These are phyloP conservation scores for Channa maculata DNA, from an alignment of 2,113 vertebrate species.

Conservation along the genomic window DNA sequence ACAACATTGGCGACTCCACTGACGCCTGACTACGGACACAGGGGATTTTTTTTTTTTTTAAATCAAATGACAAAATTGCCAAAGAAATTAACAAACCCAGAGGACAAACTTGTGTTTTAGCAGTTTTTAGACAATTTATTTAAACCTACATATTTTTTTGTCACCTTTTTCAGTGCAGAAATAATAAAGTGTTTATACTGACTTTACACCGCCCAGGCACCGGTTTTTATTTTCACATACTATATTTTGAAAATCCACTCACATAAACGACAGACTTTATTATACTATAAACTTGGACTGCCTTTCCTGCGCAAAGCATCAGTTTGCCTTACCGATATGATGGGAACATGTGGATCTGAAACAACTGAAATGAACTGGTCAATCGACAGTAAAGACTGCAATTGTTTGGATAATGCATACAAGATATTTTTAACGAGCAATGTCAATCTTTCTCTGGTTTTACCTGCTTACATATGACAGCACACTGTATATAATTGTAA, in stretches of 20 bases:
- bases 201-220: conserved; percentile 21
- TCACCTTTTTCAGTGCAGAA: not conserved
- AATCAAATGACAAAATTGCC: conserved; percentile 3
- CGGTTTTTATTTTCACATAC: conserved; percentile 4
- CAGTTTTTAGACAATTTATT: not conserved
- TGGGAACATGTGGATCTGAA: not conserved
- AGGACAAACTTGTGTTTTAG: not conserved
- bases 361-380: not conserved
- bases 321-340: not conserved
- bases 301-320: not conserved
- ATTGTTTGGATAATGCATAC: too few species aligned
- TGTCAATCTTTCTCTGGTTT: not conserved
- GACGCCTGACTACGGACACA: conserved; percentile 8
- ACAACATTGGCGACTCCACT: conserved; percentile 27
- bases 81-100: not conserved
- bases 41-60: not conserved
- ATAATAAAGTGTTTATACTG: not conserved
- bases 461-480: not conserved
- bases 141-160: not conserved
- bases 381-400: not conserved
- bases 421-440: not conserved
- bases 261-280: not conserved
- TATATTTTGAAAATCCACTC: not conserved
- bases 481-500: not conserved
- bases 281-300: too few species aligned